These are phyloP conservation scores for Indicator maculatus DNA, from an alignment of 2,113 vertebrate genomes.

Conservation along the genomic window DNA sequence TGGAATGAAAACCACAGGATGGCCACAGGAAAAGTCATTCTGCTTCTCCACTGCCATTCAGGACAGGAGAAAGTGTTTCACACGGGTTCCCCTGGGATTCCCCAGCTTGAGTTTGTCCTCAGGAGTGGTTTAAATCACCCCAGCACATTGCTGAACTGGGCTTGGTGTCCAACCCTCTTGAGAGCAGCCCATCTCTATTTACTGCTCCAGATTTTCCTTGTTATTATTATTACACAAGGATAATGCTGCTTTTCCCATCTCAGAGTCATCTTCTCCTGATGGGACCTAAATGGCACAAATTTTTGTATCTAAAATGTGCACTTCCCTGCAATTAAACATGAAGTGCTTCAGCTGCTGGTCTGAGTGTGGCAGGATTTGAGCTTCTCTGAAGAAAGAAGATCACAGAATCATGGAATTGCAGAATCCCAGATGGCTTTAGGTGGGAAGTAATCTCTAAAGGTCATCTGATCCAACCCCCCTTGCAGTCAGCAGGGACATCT, in stretches of 20 bases:
- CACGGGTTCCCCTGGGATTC: not conserved
- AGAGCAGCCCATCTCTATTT: not conserved
- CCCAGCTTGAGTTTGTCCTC: not conserved
- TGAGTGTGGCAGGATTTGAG: accelerated
- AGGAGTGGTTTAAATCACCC: not conserved
- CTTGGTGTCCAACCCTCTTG: not conserved
- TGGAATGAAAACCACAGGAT: not conserved
- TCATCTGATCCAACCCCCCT: not conserved
- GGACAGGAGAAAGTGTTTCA: not conserved
- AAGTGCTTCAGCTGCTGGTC: not conserved
- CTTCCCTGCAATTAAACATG: not conserved
- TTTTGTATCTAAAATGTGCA: not conserved
- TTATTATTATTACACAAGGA: not conserved
- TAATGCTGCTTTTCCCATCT: not conserved
- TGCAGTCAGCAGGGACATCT: not conserved
- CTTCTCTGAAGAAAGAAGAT: not conserved
- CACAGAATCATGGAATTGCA: not conserved
- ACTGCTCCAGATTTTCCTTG: not conserved
- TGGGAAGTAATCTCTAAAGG: not conserved
- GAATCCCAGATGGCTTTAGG: not conserved
- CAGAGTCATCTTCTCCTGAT: not conserved
- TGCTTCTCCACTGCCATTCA: not conserved
- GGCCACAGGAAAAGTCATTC: not conserved
- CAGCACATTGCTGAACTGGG: not conserved
- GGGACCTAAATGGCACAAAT: not conserved